A percentile compares a stretch with the other conserved stretches of the same genome.
phyloP scores from a whole-genome alignment of 2,888 invertebrate species.

The Drosophila formosana region DNA sequence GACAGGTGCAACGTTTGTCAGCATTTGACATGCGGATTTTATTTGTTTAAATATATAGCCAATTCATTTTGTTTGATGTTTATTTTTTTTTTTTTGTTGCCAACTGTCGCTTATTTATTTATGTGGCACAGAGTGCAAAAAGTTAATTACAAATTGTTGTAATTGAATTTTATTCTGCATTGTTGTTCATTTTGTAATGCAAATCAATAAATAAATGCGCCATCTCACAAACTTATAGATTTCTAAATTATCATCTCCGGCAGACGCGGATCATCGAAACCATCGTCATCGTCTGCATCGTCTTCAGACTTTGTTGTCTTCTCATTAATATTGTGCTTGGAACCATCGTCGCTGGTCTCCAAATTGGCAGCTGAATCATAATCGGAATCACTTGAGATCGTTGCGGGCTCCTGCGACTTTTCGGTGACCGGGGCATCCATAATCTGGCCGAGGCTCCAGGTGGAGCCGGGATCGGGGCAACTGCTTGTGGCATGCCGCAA shows the following conservation, averaged over 20 bases:
- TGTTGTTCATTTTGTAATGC: slow-evolving; percentile 39
- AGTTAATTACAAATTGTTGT: slow-evolving; percentile 74
- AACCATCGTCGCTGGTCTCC: background rate
- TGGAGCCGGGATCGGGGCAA: background rate
- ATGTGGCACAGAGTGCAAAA: slow-evolving; percentile 44
- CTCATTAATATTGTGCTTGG: background rate
- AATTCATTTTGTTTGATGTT: slow-evolving; percentile 40
- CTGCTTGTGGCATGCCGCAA: background rate
- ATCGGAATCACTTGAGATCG: background rate
- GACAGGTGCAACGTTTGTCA: slow-evolving; percentile 26
- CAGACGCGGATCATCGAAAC: slow-evolving; percentile 65
- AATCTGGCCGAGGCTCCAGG: background rate
- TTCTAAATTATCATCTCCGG: slow-evolving; percentile 61
- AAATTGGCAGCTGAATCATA: slow-evolving; percentile 27
- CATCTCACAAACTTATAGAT: slow-evolving; percentile 19
- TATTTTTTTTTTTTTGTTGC: slow-evolving; percentile 9
- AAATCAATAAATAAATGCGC: background rate
- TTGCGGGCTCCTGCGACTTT: background rate
- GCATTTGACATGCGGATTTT: slow-evolving; percentile 48
- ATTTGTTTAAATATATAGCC: slow-evolving; percentile 56
- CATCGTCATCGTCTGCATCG: slow-evolving; percentile 28
- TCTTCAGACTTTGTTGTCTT: background rate
- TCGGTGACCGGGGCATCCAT: background rate
- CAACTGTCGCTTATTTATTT: background rate
- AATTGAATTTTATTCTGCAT: slow-evolving; percentile 63